phyloP scores from a whole-genome alignment of 1,140 invertebrate species.

The Mizuhopecten yessoensis region DNA sequence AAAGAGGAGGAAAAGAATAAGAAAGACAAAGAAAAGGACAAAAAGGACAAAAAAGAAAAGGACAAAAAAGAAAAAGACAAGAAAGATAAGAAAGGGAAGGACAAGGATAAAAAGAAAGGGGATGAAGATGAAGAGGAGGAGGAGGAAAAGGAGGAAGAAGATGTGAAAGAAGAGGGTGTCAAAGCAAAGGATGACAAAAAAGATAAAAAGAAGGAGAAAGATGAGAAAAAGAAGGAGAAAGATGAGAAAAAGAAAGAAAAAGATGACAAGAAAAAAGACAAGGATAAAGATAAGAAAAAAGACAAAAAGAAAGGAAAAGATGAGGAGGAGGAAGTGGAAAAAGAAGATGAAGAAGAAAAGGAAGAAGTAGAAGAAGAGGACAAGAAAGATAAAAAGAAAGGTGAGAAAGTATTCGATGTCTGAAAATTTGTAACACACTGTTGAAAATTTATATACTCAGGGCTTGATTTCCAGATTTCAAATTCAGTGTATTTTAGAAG shows the following conservation, averaged over 20 bases:
- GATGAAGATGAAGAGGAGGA: slow-evolving; percentile 39
- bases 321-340: slow-evolving; percentile 46
- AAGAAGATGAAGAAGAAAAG: slow-evolving; percentile 44
- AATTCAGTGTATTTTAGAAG: no score
- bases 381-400: slow-evolving; percentile 41
- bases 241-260: slow-evolving; percentile 59
- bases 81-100: slow-evolving; percentile 55
- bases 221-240: slow-evolving; percentile 54
- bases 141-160: not conserved
- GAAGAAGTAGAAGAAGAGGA: slow-evolving; percentile 40
- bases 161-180: not conserved
- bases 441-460: no score
- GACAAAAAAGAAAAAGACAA: slow-evolving; percentile 47
- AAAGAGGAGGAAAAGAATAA: slow-evolving; percentile 46
- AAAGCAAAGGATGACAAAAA: slow-evolving; percentile 43
- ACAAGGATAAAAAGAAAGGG: slow-evolving; percentile 50
- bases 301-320: slow-evolving; percentile 54
- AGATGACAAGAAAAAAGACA: slow-evolving; percentile 44
- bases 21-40: slow-evolving; percentile 51
- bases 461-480: no score
- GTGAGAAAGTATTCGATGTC: not conserved
- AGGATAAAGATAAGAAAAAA: slow-evolving; percentile 55
- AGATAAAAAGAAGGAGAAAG: slow-evolving; percentile 48
- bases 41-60: slow-evolving; percentile 52
- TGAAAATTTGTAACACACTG: no score